Percentiles rank a stretch among this genome's conserved stretches.
Evolutionary conservation across 2,797 vertebrate species (phyloP).

Genomic region (Corythornis leucogaster): DNA sequence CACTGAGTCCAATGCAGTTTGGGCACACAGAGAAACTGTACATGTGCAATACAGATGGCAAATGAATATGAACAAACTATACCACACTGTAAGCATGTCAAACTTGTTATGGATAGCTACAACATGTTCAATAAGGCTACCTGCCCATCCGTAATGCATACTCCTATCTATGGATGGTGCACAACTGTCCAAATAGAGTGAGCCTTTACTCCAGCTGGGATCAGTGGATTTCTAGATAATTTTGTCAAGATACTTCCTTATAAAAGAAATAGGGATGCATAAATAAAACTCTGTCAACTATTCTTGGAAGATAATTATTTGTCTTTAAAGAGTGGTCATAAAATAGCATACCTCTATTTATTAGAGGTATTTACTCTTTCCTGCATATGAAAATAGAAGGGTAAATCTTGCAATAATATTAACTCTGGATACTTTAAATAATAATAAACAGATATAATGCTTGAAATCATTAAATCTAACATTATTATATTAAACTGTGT

Average conservation of each 20-base stretch:
- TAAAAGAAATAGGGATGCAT: not conserved
- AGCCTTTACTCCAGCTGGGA: not conserved
- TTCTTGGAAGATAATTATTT: not conserved
- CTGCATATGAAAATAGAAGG: not conserved
- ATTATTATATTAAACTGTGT: not conserved
- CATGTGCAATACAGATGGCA: constrained; percentile 12
- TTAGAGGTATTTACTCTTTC: not conserved
- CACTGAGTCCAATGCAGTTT: not conserved
- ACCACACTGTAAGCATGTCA: not conserved
- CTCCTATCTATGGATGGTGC: not conserved
- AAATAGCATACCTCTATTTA: not conserved
- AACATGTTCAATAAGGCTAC: not conserved
- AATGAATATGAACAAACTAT: constrained; percentile 26
- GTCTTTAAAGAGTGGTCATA: not conserved
- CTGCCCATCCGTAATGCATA: not conserved
- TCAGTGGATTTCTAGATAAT: not conserved
- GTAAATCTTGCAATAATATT: not conserved
- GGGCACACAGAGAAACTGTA: not conserved
- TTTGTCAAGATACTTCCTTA: not conserved
- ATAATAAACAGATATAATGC: not conserved
- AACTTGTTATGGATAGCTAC: not conserved
- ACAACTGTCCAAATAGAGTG: not conserved
- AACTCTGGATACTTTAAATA: not conserved
- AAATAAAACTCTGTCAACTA: not conserved
- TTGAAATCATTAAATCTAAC: not conserved